Conservation (phyloP, 2,113 vertebrate species). For the Murina feae region DNA sequence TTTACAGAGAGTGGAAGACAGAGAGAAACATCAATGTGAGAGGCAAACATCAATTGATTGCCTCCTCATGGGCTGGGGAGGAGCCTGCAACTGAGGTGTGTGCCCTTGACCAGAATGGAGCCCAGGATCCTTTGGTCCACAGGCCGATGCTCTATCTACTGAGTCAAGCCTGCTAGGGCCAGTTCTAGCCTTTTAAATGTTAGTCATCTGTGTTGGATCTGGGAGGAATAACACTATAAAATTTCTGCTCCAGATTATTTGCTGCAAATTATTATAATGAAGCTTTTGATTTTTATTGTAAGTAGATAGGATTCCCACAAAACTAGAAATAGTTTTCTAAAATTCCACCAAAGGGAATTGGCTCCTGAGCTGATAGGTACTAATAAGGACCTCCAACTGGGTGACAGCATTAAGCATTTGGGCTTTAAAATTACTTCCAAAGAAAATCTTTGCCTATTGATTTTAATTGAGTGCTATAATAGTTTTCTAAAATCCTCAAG, state of each 20-base stretch:
- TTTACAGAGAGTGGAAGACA: too few species aligned
- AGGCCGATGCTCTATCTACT: too few species aligned
- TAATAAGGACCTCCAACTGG: constrained; percentile 40
- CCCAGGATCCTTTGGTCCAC: too few species aligned
- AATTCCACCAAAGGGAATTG: not conserved
- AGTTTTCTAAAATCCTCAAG: constrained; percentile 38
- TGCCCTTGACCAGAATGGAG: too few species aligned
- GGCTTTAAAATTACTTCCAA: constrained; percentile 21
- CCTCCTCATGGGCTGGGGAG: too few species aligned
- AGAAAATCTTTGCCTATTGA: constrained; percentile 26
- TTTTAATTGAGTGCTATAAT: constrained; percentile 36
- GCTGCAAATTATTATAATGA: not conserved
- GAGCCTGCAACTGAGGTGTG: too few species aligned
- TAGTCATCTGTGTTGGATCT: not conserved
- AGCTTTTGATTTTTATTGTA: constrained; percentile 14
- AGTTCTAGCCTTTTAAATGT: constrained; percentile 29
- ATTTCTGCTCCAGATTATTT: not conserved
- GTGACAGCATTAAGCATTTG: constrained; percentile 3
- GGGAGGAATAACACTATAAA: not conserved
- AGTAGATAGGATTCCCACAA: constrained; percentile 25
- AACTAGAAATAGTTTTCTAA: constrained; percentile 26
- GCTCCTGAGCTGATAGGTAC: not conserved
- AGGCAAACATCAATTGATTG: too few species aligned
- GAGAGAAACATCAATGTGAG: too few species aligned
- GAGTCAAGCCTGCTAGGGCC: too few species aligned